Percentiles rank a stretch among this genome's conserved stretches.
phyloP scores from a whole-genome alignment of 2,888 invertebrate species.

The Callosobruchus maculatus region DNA sequence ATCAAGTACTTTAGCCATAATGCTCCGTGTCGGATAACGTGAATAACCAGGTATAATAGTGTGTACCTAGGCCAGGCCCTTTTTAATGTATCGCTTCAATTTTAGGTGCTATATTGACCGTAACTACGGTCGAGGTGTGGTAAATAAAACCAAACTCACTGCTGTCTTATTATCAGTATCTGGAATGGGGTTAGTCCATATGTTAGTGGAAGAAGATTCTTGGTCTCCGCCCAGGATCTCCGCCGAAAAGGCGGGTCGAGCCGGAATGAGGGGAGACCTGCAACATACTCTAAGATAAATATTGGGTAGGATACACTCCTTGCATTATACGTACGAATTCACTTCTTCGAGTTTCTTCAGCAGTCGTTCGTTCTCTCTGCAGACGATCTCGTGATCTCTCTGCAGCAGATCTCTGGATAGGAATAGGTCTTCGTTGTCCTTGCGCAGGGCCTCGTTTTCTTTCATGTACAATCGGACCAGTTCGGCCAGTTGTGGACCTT shows the following conservation, averaged over 20 bases:
- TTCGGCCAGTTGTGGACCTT: constrained; percentile 76
- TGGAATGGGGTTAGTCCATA: constrained; percentile 69
- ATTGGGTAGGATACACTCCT: not conserved
- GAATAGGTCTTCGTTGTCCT: constrained; percentile 84
- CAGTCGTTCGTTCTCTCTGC: constrained; percentile 85
- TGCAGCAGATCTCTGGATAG: constrained; percentile 74
- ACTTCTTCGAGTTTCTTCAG: constrained; percentile 85
- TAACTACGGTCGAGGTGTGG: no score
- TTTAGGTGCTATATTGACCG: no score
- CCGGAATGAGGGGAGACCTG: constrained; percentile 78
- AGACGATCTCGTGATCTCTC: constrained; percentile 85
- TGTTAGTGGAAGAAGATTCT: constrained; percentile 50
- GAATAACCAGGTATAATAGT: no score
- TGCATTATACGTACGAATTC: constrained; percentile 65
- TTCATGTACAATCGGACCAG: constrained; percentile 81
- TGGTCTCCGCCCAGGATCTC: constrained; percentile 35
- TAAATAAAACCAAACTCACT: no score
- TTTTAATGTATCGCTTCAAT: no score
- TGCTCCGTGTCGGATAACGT: no score
- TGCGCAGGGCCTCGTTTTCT: constrained; percentile 73
- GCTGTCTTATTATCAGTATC: constrained; percentile 44
- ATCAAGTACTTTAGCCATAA: no score
- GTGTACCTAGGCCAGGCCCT: no score
- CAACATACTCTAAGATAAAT: constrained; percentile 65
- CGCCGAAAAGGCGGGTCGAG: constrained; percentile 69